Conservation (phyloP, 2,888 invertebrate genomes). For the Malthinus seriepunctatus region DNA sequence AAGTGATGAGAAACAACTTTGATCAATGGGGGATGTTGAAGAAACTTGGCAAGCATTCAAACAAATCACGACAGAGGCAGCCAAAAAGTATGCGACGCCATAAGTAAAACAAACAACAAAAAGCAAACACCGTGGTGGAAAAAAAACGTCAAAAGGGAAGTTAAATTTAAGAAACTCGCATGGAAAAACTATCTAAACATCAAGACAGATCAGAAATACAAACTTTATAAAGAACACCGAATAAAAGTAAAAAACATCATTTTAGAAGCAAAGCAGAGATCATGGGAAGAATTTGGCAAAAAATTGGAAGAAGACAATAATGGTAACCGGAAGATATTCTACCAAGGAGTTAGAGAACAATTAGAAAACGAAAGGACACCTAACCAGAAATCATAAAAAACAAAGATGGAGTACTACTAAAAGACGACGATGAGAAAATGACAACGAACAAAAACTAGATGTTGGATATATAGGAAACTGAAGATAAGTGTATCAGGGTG, state of each 20-base stretch:
- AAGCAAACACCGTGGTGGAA: constrained; percentile 11
- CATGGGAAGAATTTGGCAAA: too few species aligned
- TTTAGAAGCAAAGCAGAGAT: too few species aligned
- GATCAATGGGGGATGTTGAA: neutral
- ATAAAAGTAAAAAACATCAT: too few species aligned
- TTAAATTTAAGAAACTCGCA: constrained; percentile 6
- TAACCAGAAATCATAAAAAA: constrained; percentile 6
- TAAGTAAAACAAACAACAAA: constrained; percentile 3
- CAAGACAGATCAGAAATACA: too few species aligned
- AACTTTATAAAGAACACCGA: too few species aligned
- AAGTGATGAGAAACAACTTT: neutral
- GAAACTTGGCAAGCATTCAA: neutral
- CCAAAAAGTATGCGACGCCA: constrained; percentile 8
- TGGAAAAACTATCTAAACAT: constrained; percentile 11
- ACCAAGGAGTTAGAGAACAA: constrained; percentile 1
- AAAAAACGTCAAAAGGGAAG: constrained; percentile 8
- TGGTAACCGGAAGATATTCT: constrained; percentile 3
- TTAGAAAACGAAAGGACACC: neutral
- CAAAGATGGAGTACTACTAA: constrained; percentile 1
- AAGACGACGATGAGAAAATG: neutral
- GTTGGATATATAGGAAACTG: neutral
- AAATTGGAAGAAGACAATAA: too few species aligned
- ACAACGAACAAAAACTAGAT: neutral
- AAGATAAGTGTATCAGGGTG: neutral
- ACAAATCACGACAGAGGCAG: neutral